These are phyloP conservation scores for Galleria mellonella DNA, from an alignment of 1,140 invertebrate species.

Conservation along the genomic window DNA sequence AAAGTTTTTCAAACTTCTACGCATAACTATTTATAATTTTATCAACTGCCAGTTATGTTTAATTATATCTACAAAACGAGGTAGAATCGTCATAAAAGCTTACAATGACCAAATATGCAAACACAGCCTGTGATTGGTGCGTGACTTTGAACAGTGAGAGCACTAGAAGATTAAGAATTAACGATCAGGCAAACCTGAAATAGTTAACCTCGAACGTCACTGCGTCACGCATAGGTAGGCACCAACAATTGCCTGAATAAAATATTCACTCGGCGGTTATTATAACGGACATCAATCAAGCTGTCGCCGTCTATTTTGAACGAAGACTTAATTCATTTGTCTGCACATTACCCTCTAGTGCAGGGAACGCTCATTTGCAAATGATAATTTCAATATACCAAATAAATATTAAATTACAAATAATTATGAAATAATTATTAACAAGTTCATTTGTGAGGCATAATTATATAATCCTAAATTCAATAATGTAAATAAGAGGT, in stretches of 20 bases:
- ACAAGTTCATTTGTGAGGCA: too few relatives aligned
- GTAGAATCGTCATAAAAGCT: neutral
- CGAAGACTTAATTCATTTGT: slow-evolving; percentile 49
- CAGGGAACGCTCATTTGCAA: slow-evolving; percentile 14
- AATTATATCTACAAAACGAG: slow-evolving; percentile 1
- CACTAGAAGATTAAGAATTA: slow-evolving; percentile 40
- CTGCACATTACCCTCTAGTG: slow-evolving; percentile 19
- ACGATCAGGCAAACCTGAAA: slow-evolving; percentile 41
- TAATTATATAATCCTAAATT: too few relatives aligned
- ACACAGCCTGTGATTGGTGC: slow-evolving; percentile 18
- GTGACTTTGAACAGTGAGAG: slow-evolving; percentile 28
- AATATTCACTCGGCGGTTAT: slow-evolving; percentile 54
- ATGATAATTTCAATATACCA: too few relatives aligned
- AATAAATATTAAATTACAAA: too few relatives aligned
- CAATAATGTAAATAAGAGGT: too few relatives aligned
- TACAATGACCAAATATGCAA: slow-evolving; percentile 11
- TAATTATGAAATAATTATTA: too few relatives aligned
- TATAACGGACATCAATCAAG: slow-evolving; percentile 56
- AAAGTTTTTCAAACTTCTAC: neutral
- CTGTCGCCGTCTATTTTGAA: slow-evolving; percentile 53
- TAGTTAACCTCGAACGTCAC: slow-evolving; percentile 48
- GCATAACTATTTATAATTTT: neutral
- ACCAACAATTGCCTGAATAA: slow-evolving; percentile 40
- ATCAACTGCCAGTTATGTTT: neutral
- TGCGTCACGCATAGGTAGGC: slow-evolving; percentile 41